phyloP scores from a whole-genome alignment of 2,888 invertebrate genomes.

The Euclidia mi region DNA sequence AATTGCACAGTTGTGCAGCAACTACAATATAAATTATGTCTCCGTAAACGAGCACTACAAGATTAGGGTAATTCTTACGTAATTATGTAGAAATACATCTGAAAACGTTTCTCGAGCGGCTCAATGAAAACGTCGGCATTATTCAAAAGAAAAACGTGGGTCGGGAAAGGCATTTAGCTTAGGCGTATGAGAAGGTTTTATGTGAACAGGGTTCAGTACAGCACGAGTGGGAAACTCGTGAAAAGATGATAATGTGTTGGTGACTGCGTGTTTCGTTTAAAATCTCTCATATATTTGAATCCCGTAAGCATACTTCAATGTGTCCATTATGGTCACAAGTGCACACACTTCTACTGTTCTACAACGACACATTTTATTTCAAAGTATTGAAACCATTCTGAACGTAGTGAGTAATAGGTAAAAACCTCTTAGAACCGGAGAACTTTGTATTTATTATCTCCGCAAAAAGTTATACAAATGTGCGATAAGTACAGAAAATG shows the following conservation, averaged over 20 bases:
- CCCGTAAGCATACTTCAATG: conserved; percentile 2
- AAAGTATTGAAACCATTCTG: not conserved
- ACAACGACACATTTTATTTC: not conserved
- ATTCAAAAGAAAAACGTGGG: conserved; percentile 56
- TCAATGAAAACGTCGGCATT: conserved; percentile 31
- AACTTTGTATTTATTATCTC: conserved; percentile 6
- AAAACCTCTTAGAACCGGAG: conserved; percentile 1
- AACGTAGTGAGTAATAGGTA: not conserved
- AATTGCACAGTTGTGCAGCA: too few relatives aligned
- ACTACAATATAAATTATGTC: too few relatives aligned
- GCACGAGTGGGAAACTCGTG: conserved; percentile 20
- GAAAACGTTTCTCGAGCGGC: conserved; percentile 29
- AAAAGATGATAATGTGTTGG: conserved; percentile 21
- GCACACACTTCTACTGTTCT: not conserved
- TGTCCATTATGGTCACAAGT: conserved; percentile 1
- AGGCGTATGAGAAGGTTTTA: conserved; percentile 45
- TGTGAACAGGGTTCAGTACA: conserved; percentile 25
- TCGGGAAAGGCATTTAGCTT: conserved; percentile 46
- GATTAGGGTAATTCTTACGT: conserved; percentile 7
- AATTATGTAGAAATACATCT: conserved; percentile 14
- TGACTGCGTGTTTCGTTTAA: conserved; percentile 23
- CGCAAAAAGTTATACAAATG: conserved; percentile 2
- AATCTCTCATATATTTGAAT: conserved; percentile 17
- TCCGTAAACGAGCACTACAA: not conserved
- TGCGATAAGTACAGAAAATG: not conserved